Conservation (phyloP, 37 sponge, comb jelly and placozoan genomes). For the Oopsacas minuta region DNA sequence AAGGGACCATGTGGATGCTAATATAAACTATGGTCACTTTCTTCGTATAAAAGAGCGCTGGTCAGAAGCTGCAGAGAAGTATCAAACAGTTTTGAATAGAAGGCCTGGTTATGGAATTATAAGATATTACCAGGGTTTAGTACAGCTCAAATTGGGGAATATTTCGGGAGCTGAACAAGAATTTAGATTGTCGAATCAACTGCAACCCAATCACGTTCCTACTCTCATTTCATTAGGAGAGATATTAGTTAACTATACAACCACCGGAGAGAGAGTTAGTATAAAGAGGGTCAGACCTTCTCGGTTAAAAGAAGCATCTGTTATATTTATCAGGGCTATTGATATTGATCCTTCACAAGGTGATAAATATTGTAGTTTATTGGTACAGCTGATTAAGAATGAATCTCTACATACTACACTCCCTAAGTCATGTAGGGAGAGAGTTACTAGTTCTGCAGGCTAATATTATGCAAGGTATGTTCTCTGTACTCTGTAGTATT, state of each 20-base stretch:
- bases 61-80: constrained; percentile 49
- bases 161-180: not conserved
- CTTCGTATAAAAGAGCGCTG: constrained; percentile 52
- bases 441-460: too few relatives aligned
- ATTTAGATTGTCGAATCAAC: not conserved
- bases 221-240: not conserved
- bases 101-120: constrained; percentile 32
- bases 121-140: constrained; percentile 34
- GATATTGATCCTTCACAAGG: not conserved
- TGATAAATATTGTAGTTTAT: not conserved
- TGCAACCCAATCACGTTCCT: constrained; percentile 7
- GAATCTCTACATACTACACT: not conserved
- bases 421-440: not conserved
- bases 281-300: not conserved
- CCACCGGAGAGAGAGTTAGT: not conserved
- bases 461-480: too few relatives aligned
- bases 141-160: constrained; percentile 24
- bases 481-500: too few relatives aligned
- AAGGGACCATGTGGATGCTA: constrained; percentile 45
- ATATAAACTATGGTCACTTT: constrained; percentile 56
- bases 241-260: not conserved
- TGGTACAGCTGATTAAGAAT: not conserved
- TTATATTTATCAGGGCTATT: not conserved
- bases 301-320: constrained; percentile 14
- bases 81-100: constrained; percentile 22